Base-by-base conservation (phyloP, 2,113 vertebrate genomes). In the Pomatorhinus ruficollis region DNA sequence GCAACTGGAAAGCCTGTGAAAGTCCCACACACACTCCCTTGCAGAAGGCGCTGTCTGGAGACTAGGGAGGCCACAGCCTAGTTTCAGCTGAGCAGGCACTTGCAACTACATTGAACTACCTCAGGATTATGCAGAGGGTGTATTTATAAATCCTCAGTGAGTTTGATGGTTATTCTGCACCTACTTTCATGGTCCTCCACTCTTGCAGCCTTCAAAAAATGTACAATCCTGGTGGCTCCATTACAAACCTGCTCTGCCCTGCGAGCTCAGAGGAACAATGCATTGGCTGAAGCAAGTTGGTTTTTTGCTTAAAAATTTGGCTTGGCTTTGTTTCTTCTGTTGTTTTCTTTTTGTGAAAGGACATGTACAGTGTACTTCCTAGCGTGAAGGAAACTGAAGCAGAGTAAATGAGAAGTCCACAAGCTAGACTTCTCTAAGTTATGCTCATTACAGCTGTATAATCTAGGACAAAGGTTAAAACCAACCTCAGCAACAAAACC, bases 1-100 rank as follows among this genome's bases (percentile, higher is more conserved):
- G 91, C 89, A 95, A 96, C 76, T 96, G 96, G 96, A 96, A 97
- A 95, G 93, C 93, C 68, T 97, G 86, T 92, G 93, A 91, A 97
- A 97, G 94, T 95, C 95, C 95, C 96, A 77, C 91, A 78, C 69
- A 66, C 40, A 19, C 76, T 92, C 45, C 68, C 69, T 90, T 78
- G 92, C 89, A 92, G 85, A 80, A 86, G 64, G 90, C 1, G 1
- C 68, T 27, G 76, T 92, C 94, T 96, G 91, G 80, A 95, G 89
- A 87, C 17, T 4, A 60, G 44, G 44, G 69, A 95, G 76, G 69
- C 72, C 91, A 18, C 68, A 92, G 86, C 71, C 50, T 35, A n/a
- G 39, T 89, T 95, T 95, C 72, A 87, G 60, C 76, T 61, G 65
- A 85, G 66, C 70, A 78, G 64, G 59, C 52, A 77, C 56, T 86